phyloP scores from a whole-genome alignment of 2,888 invertebrate species.

The Rotaria sp. region DNA sequence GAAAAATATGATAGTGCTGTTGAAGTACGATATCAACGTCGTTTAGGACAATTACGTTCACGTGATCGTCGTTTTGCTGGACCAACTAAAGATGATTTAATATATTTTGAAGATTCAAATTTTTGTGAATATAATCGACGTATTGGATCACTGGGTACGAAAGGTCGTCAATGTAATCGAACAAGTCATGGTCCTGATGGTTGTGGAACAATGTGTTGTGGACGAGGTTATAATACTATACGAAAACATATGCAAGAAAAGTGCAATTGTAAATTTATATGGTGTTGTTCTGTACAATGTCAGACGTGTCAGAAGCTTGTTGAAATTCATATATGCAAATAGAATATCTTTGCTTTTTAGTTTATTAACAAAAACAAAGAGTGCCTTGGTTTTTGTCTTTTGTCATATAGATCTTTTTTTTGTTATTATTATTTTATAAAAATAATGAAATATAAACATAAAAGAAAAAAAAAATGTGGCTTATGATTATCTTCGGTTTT shows the following conservation, averaged over 20 bases:
- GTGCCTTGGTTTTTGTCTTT: not conserved
- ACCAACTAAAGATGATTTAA: constrained; percentile 81
- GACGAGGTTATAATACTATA: constrained; percentile 71
- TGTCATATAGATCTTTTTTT: not conserved
- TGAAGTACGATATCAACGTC: constrained; percentile 67
- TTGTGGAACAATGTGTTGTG: constrained; percentile 80
- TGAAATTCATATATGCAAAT: constrained; percentile 81
- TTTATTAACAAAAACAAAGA: not conserved
- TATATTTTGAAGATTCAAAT: constrained; percentile 87
- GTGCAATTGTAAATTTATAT: constrained; percentile 86
- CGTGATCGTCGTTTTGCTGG: constrained; percentile 71
- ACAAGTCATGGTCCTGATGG: constrained; percentile 66
- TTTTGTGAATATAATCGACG: constrained; percentile 66
- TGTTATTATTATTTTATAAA: constrained; percentile 21
- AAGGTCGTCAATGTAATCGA: constrained; percentile 54
- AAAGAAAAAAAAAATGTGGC: not conserved
- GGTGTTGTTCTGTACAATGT: constrained; percentile 90
- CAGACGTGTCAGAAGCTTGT: constrained; percentile 71
- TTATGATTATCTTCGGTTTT: not conserved
- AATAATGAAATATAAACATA: not conserved
- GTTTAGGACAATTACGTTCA: constrained; percentile 61
- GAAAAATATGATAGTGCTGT: constrained; percentile 87
- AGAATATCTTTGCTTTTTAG: not conserved
- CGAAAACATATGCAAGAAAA: constrained; percentile 73
- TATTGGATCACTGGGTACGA: constrained; percentile 66